Conservation (phyloP, 2,888 invertebrate genomes). For the Calliopum simillimum region DNA sequence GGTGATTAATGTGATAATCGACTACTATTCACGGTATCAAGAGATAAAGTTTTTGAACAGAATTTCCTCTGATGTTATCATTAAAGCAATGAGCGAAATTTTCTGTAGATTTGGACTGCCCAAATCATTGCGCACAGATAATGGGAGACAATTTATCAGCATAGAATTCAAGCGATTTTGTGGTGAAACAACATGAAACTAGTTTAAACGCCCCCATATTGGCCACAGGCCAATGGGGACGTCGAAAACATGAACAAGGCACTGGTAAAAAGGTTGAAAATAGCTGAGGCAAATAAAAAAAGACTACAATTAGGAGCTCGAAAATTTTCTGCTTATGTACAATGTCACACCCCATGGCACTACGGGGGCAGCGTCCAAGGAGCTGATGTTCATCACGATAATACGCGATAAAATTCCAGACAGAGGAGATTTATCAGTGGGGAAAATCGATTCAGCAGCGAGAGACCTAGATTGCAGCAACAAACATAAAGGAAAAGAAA, state of each 20-base stretch:
- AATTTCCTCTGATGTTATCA: slow-evolving; percentile 36
- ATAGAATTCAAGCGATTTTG: slow-evolving; percentile 32
- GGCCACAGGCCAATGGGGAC: slow-evolving; percentile 42
- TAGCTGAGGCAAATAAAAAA: slow-evolving; percentile 31
- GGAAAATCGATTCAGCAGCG: not conserved
- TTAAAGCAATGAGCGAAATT: slow-evolving; percentile 38
- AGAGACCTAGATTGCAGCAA: not conserved
- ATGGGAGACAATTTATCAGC: slow-evolving; percentile 33
- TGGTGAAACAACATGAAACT: slow-evolving; percentile 28
- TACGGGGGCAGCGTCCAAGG: slow-evolving; percentile 40
- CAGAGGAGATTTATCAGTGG: not conserved
- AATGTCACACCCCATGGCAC: slow-evolving; percentile 44
- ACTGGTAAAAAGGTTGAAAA: slow-evolving; percentile 34
- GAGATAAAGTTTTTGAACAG: slow-evolving; percentile 36
- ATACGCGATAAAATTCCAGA: slow-evolving; percentile 38
- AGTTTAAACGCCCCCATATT: slow-evolving; percentile 35
- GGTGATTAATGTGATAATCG: slow-evolving; percentile 39
- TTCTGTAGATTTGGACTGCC: slow-evolving; percentile 38
- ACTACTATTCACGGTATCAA: slow-evolving; percentile 41
- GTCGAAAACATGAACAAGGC: slow-evolving; percentile 32
- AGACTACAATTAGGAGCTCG: slow-evolving; percentile 42
- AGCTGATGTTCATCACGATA: slow-evolving; percentile 41
- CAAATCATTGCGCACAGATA: slow-evolving; percentile 37
- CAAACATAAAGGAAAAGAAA: slow-evolving; percentile 26
- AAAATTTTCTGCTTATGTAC: slow-evolving; percentile 45